These are phyloP conservation scores for Silurus glanis DNA, from an alignment of 2,113 vertebrate species.

Conservation along the genomic window DNA sequence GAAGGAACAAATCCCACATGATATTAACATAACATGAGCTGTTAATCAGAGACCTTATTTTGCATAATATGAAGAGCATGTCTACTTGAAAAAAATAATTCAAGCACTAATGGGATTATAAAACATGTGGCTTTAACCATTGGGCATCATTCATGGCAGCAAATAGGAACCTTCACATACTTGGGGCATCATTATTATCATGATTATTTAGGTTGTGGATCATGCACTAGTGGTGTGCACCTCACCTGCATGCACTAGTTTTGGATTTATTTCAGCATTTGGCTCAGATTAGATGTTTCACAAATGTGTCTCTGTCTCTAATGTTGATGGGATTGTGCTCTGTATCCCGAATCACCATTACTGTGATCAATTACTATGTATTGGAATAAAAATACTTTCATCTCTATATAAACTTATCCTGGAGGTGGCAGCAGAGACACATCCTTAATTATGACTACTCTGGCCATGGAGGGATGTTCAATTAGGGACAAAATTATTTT, in stretches of 20 bases:
- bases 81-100: neutral
- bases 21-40: conserved; percentile 24
- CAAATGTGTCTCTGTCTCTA: neutral
- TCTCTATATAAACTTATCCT: conserved; percentile 9
- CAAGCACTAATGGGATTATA: neutral
- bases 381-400: neutral
- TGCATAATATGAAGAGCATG: neutral
- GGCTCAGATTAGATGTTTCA: neutral
- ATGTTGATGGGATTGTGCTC: neutral
- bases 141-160: neutral
- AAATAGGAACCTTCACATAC: conserved; percentile 20
- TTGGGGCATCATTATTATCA: conserved; percentile 3
- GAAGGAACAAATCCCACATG: neutral
- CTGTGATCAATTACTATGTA: neutral
- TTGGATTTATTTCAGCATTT: neutral
- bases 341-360: neutral
- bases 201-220: conserved; percentile 20
- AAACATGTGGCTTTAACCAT: conserved; percentile 20
- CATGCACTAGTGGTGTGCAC: conserved; percentile 23
- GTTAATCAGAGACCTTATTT: neutral
- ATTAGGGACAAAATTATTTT: neutral
- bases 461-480: neutral
- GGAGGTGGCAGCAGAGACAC: conserved; percentile 24
- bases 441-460: neutral
- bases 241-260: neutral